Conservation (phyloP, 2,888 invertebrate genomes). For the Palloptera scutellata region DNA sequence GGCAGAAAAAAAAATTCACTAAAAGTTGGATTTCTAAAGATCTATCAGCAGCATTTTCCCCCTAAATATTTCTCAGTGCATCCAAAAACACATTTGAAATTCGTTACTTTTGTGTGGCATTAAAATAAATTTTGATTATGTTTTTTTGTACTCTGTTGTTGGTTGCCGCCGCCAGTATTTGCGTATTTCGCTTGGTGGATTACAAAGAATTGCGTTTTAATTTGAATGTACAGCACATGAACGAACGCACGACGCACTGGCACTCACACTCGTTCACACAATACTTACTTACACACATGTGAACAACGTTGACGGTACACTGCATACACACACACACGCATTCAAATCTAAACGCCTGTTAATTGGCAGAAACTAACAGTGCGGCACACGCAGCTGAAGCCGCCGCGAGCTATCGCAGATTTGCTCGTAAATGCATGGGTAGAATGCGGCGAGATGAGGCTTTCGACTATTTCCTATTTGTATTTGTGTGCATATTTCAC, state of each 20-base stretch:
- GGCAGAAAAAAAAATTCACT: not conserved
- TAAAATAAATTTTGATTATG: not conserved
- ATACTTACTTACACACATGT: too few relatives aligned
- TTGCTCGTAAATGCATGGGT: too few relatives aligned
- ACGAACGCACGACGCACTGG: too few relatives aligned
- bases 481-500: too few relatives aligned
- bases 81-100: not conserved
- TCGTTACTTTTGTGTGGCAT: not conserved
- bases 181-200: conserved; percentile 26
- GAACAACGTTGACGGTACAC: too few relatives aligned
- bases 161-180: conserved; percentile 10
- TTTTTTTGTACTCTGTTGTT: too few relatives aligned
- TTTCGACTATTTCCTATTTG: too few relatives aligned
- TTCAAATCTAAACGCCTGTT: not conserved
- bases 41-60: too few relatives aligned
- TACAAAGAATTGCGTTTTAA: conserved; percentile 27
- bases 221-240: conserved; percentile 8
- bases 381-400: not conserved
- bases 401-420: not conserved
- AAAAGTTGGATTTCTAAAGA: too few relatives aligned
- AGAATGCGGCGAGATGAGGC: too few relatives aligned
- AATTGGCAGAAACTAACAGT: not conserved
- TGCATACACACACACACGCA: not conserved
- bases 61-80: conserved; percentile 12
- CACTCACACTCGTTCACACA: too few relatives aligned